These are phyloP conservation scores for Netelia virgata DNA, from an alignment of 2,888 invertebrate species.

Conservation along the genomic window DNA sequence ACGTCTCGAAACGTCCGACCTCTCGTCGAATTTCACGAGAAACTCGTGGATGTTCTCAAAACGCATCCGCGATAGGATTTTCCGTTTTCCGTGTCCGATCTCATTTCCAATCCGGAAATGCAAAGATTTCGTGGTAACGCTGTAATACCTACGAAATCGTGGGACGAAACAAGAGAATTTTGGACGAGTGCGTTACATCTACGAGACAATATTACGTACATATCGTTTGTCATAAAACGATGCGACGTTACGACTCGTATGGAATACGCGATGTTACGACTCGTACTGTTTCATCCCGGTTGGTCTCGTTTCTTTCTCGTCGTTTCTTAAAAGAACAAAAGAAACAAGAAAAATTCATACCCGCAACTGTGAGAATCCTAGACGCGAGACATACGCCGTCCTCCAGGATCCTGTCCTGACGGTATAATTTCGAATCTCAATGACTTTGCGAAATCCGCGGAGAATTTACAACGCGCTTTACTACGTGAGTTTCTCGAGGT, in stretches of 20 bases:
- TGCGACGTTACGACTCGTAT: neutral
- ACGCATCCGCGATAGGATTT: conserved; percentile 18
- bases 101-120: conserved; percentile 56
- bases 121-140: conserved; percentile 5
- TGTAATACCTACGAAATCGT: neutral
- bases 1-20: neutral
- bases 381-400: too few species aligned
- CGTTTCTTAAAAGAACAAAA: neutral
- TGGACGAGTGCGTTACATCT: neutral
- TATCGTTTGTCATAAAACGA: too few species aligned
- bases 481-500: conserved; percentile 21
- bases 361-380: too few species aligned
- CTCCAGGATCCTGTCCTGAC: neutral
- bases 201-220: neutral
- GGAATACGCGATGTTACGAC: conserved; percentile 23
- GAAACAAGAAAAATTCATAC: too few species aligned
- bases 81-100: conserved; percentile 19
- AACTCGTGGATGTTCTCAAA: conserved; percentile 21
- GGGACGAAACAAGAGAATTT: neutral
- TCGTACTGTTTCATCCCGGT: conserved; percentile 21
- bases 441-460: conserved; percentile 52
- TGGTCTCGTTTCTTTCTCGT: neutral
- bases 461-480: conserved; percentile 41
- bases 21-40: conserved; percentile 17
- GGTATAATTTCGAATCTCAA: conserved; percentile 52